Conservation (phyloP, 1,140 invertebrate species). For the Hycleus cichorii region DNA sequence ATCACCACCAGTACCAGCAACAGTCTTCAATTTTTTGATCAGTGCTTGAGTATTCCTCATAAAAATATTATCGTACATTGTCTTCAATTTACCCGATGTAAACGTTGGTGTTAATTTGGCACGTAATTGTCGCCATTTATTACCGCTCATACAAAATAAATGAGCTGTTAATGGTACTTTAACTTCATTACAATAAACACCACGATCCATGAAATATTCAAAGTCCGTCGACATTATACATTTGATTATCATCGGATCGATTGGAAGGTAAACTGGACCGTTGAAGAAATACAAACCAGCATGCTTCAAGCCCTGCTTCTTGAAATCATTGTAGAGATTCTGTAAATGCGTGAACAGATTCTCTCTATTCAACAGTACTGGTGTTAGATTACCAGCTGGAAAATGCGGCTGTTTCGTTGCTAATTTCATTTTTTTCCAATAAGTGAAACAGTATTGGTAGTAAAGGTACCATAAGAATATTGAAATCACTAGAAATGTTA, state of each 20-base stretch:
- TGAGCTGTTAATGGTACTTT: constrained; percentile 43
- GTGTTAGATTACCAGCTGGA: not conserved
- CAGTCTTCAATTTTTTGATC: not conserved
- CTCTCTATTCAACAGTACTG: not conserved
- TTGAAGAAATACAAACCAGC: no score
- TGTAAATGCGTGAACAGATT: not conserved
- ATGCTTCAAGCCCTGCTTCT: no score
- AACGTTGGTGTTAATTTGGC: constrained; percentile 41
- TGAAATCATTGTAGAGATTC: no score
- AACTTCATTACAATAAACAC: constrained; percentile 38
- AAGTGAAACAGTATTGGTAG: no score
- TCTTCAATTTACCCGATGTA: constrained; percentile 40
- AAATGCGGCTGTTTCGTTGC: no score
- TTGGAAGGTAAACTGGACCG: no score
- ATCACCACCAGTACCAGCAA: not conserved
- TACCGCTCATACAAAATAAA: constrained; percentile 42
- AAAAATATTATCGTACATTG: no score
- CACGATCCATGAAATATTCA: constrained; percentile 43
- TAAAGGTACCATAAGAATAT: no score
- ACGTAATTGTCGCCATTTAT: constrained; percentile 43
- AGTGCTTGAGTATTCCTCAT: no score
- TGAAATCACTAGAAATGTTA: no score
- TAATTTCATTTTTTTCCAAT: no score
- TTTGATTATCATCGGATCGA: constrained; percentile 42
- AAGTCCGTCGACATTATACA: constrained; percentile 45